Evolutionary conservation across 2,888 invertebrate genomes (phyloP).

Genomic region (Platycheirus rosarum): DNA sequence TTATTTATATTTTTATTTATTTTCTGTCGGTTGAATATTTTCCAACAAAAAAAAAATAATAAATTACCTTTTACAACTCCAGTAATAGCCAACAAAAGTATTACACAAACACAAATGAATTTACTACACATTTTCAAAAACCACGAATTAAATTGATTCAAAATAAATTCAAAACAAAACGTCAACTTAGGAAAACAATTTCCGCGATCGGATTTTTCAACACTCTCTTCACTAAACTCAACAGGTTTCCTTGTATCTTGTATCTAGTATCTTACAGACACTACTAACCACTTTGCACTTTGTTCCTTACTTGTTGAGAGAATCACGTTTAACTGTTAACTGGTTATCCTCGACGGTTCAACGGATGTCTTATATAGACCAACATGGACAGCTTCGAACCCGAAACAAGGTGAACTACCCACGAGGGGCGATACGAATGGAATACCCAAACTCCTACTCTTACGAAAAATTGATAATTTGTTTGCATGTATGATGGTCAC

Average conservation of each 20-base stretch:
- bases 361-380: conserved; percentile 67
- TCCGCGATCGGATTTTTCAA: conserved; percentile 25
- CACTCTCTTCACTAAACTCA: conserved; percentile 23
- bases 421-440: conserved; percentile 7
- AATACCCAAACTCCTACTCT: conserved; percentile 29
- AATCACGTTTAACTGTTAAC: conserved; percentile 71
- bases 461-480: conserved; percentile 15
- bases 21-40: too few relatives aligned
- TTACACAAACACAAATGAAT: conserved; percentile 43
- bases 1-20: too few relatives aligned
- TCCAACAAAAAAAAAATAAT: background rate
- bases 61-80: conserved; percentile 62
- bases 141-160: background rate
- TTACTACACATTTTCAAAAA: conserved; percentile 50
- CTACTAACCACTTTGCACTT: conserved; percentile 43
- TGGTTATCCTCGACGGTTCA: conserved; percentile 66
- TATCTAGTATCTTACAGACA: conserved; percentile 25
- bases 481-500: conserved; percentile 19
- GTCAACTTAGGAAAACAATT: conserved; percentile 24
- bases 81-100: conserved; percentile 41
- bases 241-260: conserved; percentile 27
- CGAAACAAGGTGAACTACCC: conserved; percentile 34
- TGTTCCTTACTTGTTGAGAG: conserved; percentile 65
- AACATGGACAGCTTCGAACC: conserved; percentile 24
- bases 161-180: background rate